A percentile compares a stretch with the other conserved stretches of the same genome.
Conservation (phyloP, 2,113 vertebrate species). For the human region DNA sequence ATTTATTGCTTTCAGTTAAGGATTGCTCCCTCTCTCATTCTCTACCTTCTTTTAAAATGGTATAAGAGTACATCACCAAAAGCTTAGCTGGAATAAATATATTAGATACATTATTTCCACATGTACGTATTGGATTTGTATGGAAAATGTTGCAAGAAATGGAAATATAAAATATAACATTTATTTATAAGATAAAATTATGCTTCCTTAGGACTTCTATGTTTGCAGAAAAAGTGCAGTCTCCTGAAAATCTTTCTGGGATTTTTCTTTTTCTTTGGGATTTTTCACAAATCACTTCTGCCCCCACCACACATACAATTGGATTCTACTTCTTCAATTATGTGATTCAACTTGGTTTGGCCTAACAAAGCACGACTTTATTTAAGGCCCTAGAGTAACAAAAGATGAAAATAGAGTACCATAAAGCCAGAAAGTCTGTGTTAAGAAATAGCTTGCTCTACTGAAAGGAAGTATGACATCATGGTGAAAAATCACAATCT, state of each 20-base stretch:
- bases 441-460: not conserved
- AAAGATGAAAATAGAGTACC: not conserved
- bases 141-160: not conserved
- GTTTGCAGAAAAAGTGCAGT: not conserved
- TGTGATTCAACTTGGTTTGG: not conserved
- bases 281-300: not conserved
- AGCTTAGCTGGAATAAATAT: not conserved
- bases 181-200: not conserved
- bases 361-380: not conserved
- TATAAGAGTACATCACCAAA: not conserved
- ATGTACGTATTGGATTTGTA: not conserved
- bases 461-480: not conserved
- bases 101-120: not conserved
- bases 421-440: not conserved
- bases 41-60: not conserved
- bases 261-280: not conserved
- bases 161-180: not conserved
- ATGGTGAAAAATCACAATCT: not conserved
- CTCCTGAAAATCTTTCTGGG: not conserved
- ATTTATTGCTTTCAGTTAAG: not conserved
- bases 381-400: not conserved
- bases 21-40: not conserved
- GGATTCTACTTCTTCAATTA: not conserved
- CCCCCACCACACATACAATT: not conserved
- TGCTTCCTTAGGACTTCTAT: not conserved